A percentile compares a stretch with the other conserved stretches of the same genome.
Evolutionary conservation across 2,888 invertebrate species (phyloP).

Genomic region (Sesia apiformis): DNA sequence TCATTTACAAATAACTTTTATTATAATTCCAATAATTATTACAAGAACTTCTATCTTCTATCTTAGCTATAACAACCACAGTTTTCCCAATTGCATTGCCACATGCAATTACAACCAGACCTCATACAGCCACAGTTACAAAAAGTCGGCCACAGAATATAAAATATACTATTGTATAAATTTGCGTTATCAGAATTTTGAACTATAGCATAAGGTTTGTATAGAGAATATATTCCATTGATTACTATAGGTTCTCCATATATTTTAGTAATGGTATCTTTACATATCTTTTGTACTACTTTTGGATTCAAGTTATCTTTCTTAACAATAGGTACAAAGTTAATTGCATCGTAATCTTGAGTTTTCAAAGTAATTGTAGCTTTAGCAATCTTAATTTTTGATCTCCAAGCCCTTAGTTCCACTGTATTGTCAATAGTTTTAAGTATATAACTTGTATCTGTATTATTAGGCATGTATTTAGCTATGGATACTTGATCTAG

Average conservation of each 20-base stretch:
- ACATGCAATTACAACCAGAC: neutral
- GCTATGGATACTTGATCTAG: slow-evolving; percentile 7
- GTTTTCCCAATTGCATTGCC: neutral
- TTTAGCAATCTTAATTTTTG: slow-evolving; percentile 6
- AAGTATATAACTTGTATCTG: slow-evolving; percentile 1
- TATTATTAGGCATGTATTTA: slow-evolving; percentile 1
- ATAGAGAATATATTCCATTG: neutral
- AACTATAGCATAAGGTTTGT: slow-evolving; percentile 2
- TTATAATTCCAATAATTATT: too few species aligned
- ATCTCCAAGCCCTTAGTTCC: slow-evolving; percentile 8
- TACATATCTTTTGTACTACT: neutral
- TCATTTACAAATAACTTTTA: too few species aligned
- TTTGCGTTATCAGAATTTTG: slow-evolving; percentile 2
- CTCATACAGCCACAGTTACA: slow-evolving; percentile 4
- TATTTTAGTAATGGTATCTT: neutral
- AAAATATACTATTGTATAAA: slow-evolving; percentile 4
- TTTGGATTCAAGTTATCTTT: neutral
- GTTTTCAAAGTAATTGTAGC: slow-evolving; percentile 6
- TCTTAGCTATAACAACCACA: neutral
- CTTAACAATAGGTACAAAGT: neutral
- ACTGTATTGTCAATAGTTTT: slow-evolving; percentile 9
- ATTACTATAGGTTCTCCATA: neutral
- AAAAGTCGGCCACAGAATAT: slow-evolving; percentile 11
- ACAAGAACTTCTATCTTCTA: too few species aligned
- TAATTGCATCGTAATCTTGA: neutral